These are phyloP conservation scores for Chiroxiphia lanceolata DNA, from an alignment of 2,797 vertebrate genomes.

Conservation along the genomic window DNA sequence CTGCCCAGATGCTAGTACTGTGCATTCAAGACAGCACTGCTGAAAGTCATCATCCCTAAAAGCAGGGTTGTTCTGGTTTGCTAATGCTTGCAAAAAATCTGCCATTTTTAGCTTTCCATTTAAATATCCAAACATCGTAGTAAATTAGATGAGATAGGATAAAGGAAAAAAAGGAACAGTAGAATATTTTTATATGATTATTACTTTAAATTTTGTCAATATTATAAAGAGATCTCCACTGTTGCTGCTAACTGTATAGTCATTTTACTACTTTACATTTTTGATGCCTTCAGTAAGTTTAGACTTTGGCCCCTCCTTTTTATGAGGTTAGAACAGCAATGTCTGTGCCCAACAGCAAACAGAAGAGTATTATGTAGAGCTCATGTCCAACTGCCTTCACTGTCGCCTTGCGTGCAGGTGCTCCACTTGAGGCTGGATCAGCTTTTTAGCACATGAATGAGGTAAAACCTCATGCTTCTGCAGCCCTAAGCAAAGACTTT, in stretches of 20 bases:
- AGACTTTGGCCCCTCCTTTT: background rate
- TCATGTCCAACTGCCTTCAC: background rate
- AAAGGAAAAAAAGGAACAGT: background rate
- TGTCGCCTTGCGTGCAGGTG: background rate
- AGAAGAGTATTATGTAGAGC: background rate
- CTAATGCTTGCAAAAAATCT: background rate
- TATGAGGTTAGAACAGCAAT: background rate
- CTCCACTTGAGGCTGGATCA: background rate
- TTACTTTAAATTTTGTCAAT: background rate
- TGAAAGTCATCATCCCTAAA: background rate
- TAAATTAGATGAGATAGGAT: background rate
- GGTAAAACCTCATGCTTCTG: background rate
- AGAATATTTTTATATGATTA: background rate
- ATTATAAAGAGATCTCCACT: background rate
- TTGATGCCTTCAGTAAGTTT: background rate
- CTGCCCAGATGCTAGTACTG: background rate
- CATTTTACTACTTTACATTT: background rate
- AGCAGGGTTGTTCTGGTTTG: background rate
- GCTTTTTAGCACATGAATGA: background rate
- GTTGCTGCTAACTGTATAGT: background rate
- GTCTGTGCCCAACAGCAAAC: background rate
- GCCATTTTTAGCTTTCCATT: background rate
- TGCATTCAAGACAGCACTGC: background rate
- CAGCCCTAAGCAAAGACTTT: background rate
- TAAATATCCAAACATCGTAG: background rate